Percentiles rank a stretch among this genome's conserved stretches.
Conservation (phyloP, 2,113 vertebrate genomes). For the Rana temporaria region DNA sequence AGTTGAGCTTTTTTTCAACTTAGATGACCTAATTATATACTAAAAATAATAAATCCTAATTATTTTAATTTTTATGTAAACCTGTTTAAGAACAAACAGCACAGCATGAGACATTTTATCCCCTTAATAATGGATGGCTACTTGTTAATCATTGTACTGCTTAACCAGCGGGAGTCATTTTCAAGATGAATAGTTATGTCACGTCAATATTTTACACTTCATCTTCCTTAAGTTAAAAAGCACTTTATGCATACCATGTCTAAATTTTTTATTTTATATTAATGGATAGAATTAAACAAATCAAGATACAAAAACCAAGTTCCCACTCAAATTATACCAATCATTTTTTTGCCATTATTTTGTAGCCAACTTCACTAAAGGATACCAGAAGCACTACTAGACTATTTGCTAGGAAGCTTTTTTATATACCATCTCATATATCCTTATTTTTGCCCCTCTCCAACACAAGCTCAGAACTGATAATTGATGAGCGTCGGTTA, state of each 20-base stretch:
- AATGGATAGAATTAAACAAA: neutral
- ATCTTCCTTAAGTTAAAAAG: conserved; percentile 2
- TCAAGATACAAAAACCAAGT: neutral
- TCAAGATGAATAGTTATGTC: conserved; percentile 47
- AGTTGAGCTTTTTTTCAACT: neutral
- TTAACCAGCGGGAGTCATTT: conserved; percentile 34
- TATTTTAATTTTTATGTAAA: conserved; percentile 47
- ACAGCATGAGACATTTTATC: conserved; percentile 53
- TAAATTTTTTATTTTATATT: neutral
- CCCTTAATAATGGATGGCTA: conserved; percentile 57
- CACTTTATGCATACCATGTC: too few species aligned
- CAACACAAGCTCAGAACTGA: too few species aligned
- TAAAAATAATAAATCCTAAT: conserved; percentile 10
- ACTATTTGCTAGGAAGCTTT: too few species aligned
- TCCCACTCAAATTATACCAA: neutral
- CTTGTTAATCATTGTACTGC: conserved; percentile 48
- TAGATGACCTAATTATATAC: neutral
- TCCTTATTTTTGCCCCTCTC: too few species aligned
- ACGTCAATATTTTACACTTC: conserved; percentile 51
- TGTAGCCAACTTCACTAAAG: too few species aligned
- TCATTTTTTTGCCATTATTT: too few species aligned
- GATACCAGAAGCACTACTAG: too few species aligned
- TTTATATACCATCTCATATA: too few species aligned
- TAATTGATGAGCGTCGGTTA: too few species aligned
- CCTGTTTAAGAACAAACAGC: conserved; percentile 40